phyloP scores from a whole-genome alignment of 2,113 vertebrate species.

The Zosterops lateralis region DNA sequence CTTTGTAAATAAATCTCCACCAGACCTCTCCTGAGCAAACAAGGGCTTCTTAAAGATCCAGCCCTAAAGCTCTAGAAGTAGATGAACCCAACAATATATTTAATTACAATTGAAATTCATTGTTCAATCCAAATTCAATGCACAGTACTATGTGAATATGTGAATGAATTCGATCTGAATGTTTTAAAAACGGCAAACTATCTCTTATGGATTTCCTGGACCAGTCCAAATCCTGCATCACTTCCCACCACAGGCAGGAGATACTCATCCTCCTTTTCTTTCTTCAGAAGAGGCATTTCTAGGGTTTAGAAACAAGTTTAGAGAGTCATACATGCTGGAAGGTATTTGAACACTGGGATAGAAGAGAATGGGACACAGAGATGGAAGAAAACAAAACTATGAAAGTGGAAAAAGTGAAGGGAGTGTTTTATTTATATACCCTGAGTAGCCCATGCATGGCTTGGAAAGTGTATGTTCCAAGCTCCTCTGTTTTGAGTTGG shows the following conservation, averaged over 20 bases:
- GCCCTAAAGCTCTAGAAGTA: neutral
- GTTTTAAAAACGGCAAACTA: neutral
- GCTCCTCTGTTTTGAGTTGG: neutral
- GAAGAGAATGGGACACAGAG: neutral
- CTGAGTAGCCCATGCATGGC: neutral
- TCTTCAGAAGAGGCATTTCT: neutral
- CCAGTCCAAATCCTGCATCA: neutral
- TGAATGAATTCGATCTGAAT: neutral
- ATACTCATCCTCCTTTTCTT: neutral
- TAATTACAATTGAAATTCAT: neutral
- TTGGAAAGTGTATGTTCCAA: neutral
- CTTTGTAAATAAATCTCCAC: neutral
- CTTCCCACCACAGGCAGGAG: neutral
- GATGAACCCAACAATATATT: neutral
- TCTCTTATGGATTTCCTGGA: neutral
- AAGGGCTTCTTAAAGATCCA: neutral
- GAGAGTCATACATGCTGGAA: neutral
- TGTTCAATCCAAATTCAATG: neutral
- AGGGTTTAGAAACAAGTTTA: neutral
- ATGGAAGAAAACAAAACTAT: neutral
- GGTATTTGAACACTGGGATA: neutral
- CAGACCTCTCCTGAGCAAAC: neutral
- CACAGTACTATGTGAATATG: neutral
- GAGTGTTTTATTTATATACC: conserved; percentile 8
- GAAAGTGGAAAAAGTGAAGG: neutral